These are phyloP conservation scores for Sinocyclocheilus anshuiensis DNA, from an alignment of 2,113 vertebrate species.

Conservation along the genomic window DNA sequence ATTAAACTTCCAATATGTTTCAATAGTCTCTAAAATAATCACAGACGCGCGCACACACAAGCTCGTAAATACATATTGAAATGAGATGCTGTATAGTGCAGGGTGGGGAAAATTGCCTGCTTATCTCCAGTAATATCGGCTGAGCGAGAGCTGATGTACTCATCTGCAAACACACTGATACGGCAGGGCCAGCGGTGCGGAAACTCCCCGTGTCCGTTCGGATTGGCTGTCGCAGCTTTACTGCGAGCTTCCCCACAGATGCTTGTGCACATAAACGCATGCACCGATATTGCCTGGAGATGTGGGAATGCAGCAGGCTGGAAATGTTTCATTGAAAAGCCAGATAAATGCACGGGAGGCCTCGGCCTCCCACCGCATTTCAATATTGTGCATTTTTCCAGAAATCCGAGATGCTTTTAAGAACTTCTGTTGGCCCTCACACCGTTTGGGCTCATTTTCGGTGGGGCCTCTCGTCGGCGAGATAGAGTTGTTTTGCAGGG, in stretches of 20 bases:
- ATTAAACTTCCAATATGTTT: not conserved
- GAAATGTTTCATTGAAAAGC: constrained; percentile 39
- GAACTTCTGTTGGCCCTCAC: constrained; percentile 18
- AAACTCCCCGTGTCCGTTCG: constrained; percentile 31
- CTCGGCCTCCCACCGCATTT: constrained; percentile 39
- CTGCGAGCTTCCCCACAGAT: constrained; percentile 19
- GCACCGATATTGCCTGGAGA: constrained; percentile 14
- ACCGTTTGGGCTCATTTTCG: constrained; percentile 30
- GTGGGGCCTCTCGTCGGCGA: not conserved
- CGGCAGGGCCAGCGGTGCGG: not conserved
- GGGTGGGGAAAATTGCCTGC: constrained; percentile 48
- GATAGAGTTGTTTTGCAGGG: constrained; percentile 41
- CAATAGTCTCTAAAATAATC: constrained; percentile 39
- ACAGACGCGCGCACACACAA: constrained; percentile 9
- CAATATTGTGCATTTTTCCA: constrained; percentile 34
- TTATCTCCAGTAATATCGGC: constrained; percentile 46
- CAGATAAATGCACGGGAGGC: constrained; percentile 37
- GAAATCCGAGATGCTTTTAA: constrained; percentile 40
- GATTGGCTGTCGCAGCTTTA: constrained; percentile 31
- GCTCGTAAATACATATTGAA: constrained; percentile 22
- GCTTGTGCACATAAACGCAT: constrained; percentile 23
- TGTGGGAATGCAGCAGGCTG: constrained; percentile 23
- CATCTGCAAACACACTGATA: constrained; percentile 49
- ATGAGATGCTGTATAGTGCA: constrained; percentile 38
- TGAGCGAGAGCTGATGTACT: constrained; percentile 51